These are phyloP conservation scores for Hepsetus odoe DNA, from an alignment of 2,113 vertebrate genomes.

Conservation along the genomic window DNA sequence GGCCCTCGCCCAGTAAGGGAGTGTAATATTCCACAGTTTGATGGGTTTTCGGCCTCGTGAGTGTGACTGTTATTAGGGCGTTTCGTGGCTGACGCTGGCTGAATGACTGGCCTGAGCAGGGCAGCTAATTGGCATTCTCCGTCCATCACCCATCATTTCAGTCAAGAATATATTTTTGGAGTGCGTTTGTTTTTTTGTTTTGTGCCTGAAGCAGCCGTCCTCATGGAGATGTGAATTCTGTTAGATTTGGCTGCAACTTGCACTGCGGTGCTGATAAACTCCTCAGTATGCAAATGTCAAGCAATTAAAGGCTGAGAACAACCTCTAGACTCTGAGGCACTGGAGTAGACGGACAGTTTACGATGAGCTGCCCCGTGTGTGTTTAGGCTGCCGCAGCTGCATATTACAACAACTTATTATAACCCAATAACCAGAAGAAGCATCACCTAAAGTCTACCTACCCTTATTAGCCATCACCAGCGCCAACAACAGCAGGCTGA, in stretches of 20 bases:
- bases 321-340: conserved; percentile 41
- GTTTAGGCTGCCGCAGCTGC: neutral
- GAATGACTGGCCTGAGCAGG: conserved; percentile 21
- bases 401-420: neutral
- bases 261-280: conserved; percentile 55
- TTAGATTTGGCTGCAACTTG: conserved; percentile 44
- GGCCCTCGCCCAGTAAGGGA: neutral
- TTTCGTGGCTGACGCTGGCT: conserved; percentile 1
- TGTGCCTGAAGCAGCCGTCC: conserved; percentile 45
- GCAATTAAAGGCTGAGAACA: conserved; percentile 57
- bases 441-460: neutral
- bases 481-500: neutral
- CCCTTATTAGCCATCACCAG: neutral
- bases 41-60: neutral
- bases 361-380: conserved; percentile 31
- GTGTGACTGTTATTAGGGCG: conserved; percentile 5
- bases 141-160: conserved; percentile 50
- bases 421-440: neutral
- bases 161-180: conserved; percentile 36
- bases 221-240: conserved; percentile 52
- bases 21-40: neutral
- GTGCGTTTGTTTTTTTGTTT: conserved; percentile 45
- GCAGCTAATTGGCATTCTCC: conserved; percentile 49
- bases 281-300: conserved; percentile 62
- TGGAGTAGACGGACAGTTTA: conserved; percentile 36